phyloP scores from a whole-genome alignment of 2,888 invertebrate species.

The Drosophila sordidula region DNA sequence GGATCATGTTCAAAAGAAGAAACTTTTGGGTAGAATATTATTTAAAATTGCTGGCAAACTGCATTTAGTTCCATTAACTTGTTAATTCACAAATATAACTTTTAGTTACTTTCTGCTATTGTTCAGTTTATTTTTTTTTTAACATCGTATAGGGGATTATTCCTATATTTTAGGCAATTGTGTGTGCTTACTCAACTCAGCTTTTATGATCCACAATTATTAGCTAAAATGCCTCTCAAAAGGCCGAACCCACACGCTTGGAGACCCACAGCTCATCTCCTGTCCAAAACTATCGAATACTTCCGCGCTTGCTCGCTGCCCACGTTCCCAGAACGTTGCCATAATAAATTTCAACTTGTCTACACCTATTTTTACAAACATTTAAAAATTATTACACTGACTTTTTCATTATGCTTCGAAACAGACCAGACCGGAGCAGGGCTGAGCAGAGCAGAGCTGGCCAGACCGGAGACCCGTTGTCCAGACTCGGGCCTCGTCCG shows the following conservation, averaged over 20 bases:
- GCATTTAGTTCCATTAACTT: too few relatives aligned
- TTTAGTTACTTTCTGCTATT: too few relatives aligned
- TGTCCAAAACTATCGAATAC: slow-evolving; percentile 57
- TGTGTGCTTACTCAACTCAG: not conserved
- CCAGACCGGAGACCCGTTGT: slow-evolving; percentile 25
- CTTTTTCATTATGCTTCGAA: slow-evolving; percentile 76
- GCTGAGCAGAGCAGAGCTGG: slow-evolving; percentile 10
- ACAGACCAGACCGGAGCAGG: slow-evolving; percentile 22
- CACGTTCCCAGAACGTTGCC: slow-evolving; percentile 64
- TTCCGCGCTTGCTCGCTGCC: slow-evolving; percentile 60
- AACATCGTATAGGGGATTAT: too few relatives aligned
- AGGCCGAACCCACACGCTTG: slow-evolving; percentile 35
- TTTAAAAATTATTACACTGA: slow-evolving; percentile 81
- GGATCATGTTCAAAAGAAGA: too few relatives aligned
- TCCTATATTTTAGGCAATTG: too few relatives aligned
- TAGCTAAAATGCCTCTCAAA: slow-evolving; percentile 26
- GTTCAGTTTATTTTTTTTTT: too few relatives aligned
- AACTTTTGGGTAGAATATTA: too few relatives aligned
- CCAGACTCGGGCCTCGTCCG: slow-evolving; percentile 31
- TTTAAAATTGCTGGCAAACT: too few relatives aligned
- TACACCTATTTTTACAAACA: slow-evolving; percentile 81
- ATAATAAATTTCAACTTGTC: slow-evolving; percentile 83
- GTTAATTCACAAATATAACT: too few relatives aligned
- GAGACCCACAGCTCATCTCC: slow-evolving; percentile 51
- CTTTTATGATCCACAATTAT: slow-evolving; percentile 26